phyloP scores from a whole-genome alignment of 2,888 invertebrate genomes.

The Acleris sparsana region DNA sequence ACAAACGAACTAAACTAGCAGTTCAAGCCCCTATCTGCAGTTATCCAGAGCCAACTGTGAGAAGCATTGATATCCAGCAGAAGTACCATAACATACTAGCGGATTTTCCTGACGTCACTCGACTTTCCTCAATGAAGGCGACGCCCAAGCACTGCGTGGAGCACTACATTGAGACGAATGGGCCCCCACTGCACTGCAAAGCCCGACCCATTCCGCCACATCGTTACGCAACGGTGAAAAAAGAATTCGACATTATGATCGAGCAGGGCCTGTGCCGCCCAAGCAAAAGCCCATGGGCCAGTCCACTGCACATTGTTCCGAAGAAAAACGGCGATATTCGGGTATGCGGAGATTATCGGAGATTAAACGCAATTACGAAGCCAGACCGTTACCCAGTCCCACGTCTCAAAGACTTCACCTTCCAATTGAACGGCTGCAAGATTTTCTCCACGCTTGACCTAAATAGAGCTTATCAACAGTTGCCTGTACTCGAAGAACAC shows the following conservation, averaged over 20 bases:
- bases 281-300: constrained; percentile 27
- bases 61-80: neutral
- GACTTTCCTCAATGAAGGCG: neutral
- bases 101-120: neutral
- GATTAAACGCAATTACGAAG: constrained; percentile 45
- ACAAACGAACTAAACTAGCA: neutral
- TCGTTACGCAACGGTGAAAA: neutral
- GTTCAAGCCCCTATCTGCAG: neutral
- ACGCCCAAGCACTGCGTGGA: neutral
- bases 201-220: constrained; percentile 9
- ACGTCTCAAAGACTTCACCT: constrained; percentile 43
- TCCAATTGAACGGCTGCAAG: constrained; percentile 26
- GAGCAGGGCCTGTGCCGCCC: constrained; percentile 12
- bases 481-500: neutral
- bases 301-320: constrained; percentile 2
- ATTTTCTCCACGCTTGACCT: constrained; percentile 12
- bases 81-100: neutral
- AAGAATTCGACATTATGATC: neutral
- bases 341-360: neutral
- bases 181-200: neutral
- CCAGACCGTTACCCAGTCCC: constrained; percentile 52
- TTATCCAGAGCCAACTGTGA: neutral
- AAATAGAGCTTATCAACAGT: constrained; percentile 11
- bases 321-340: constrained; percentile 30
- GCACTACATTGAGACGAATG: constrained; percentile 5